A percentile compares a stretch with the other conserved stretches of the same genome.
Evolutionary conservation across 1,140 invertebrate species (phyloP).

Genomic region (Popillia japonica): DNA sequence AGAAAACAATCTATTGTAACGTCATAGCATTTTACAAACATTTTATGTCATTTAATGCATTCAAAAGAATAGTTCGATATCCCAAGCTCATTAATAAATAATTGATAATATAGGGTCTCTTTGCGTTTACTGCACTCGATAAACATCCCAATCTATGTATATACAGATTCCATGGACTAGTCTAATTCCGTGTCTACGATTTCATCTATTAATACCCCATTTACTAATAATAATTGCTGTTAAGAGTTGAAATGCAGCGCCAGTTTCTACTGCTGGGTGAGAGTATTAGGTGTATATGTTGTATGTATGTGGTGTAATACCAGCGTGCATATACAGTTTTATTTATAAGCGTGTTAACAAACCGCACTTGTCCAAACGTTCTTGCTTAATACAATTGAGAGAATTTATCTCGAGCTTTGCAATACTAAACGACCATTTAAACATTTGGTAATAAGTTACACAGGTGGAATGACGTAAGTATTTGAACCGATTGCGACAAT

Average conservation of each 20-base stretch:
- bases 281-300: background rate
- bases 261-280: background rate
- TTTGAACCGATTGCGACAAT: slow-evolving; percentile 26
- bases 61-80: no score
- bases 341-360: slow-evolving; percentile 32
- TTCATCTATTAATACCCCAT: slow-evolving; percentile 23
- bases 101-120: no score
- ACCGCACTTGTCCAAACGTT: slow-evolving; percentile 26
- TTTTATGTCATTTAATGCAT: no score
- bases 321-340: slow-evolving; percentile 11
- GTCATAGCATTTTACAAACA: no score
- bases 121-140: no score
- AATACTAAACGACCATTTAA: slow-evolving; percentile 31
- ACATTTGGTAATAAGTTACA: slow-evolving; percentile 34
- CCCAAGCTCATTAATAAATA: no score
- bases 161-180: background rate
- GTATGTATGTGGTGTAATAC: slow-evolving; percentile 1
- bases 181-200: background rate
- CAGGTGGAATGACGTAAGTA: slow-evolving; percentile 28
- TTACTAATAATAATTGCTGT: background rate
- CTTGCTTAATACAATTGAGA: slow-evolving; percentile 35
- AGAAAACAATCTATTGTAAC: no score
- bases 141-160: background rate
- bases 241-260: background rate
- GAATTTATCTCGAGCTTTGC: slow-evolving; percentile 21